These are phyloP conservation scores for Caenorhabditis becei DNA, from an alignment of 2,888 invertebrate genomes.

Conservation along the genomic window DNA sequence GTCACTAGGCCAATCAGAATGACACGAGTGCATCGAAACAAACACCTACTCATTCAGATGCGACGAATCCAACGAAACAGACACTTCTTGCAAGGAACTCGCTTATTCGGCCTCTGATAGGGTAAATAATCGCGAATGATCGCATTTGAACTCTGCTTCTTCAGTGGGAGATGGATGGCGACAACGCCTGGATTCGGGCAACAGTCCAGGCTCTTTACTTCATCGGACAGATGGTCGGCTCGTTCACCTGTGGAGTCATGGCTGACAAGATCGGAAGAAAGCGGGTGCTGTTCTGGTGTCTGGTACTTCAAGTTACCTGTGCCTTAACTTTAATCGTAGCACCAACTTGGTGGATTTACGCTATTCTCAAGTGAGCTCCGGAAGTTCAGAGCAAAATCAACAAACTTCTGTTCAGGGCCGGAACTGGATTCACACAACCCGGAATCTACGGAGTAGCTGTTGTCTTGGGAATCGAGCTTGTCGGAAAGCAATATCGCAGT, in stretches of 20 bases:
- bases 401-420: slow-evolving; percentile 85
- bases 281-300: slow-evolving; percentile 87
- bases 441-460: slow-evolving; percentile 90
- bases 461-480: slow-evolving; percentile 84
- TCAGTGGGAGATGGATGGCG: slow-evolving; percentile 81
- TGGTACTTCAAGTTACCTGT: slow-evolving; percentile 87
- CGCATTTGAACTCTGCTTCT: slow-evolving; percentile 32
- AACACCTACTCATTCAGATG: slow-evolving; percentile 32
- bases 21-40: slow-evolving; percentile 22
- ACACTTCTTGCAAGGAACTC: slow-evolving; percentile 30
- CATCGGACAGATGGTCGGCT: slow-evolving; percentile 81
- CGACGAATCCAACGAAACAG: slow-evolving; percentile 37
- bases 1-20: slow-evolving; percentile 5
- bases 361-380: slow-evolving; percentile 83
- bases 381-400: slow-evolving; percentile 24
- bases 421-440: slow-evolving; percentile 88
- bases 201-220: slow-evolving; percentile 80
- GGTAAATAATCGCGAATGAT: slow-evolving; percentile 32
- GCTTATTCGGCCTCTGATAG: slow-evolving; percentile 58
- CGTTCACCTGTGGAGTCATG: slow-evolving; percentile 79
- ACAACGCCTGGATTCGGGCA: slow-evolving; percentile 74
- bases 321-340: slow-evolving; percentile 88
- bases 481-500: slow-evolving; percentile 82
- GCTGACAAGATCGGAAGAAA: slow-evolving; percentile 86
- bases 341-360: slow-evolving; percentile 87